A percentile compares a stretch with the other conserved stretches of the same genome.
Conservation (phyloP, 2,797 vertebrate species). For the Chelon labrosus region DNA sequence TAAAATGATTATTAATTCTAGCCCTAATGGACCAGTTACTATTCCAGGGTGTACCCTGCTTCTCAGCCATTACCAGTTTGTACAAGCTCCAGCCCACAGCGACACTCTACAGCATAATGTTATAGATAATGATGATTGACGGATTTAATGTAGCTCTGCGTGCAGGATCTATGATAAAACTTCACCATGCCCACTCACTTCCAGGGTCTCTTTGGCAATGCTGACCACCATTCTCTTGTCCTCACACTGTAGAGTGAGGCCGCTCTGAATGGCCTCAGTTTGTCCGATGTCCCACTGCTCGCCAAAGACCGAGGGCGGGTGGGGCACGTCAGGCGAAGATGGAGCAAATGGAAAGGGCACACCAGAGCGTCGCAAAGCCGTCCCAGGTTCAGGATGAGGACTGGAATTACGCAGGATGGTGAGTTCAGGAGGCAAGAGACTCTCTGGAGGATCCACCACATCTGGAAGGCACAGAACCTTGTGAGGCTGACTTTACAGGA, state of each 20-base stretch:
- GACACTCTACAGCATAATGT: too few relatives aligned
- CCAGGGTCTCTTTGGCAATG: constrained; percentile 91
- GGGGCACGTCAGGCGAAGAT: constrained; percentile 53
- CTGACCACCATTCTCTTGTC: constrained; percentile 90
- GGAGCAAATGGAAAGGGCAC: constrained; percentile 81
- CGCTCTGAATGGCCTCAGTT: constrained; percentile 81
- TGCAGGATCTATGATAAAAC: constrained; percentile 1
- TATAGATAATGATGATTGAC: too few relatives aligned
- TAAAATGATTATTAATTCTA: neutral
- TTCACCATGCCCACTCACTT: constrained; percentile 81
- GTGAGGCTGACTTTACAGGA: constrained; percentile 40
- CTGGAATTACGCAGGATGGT: constrained; percentile 82
- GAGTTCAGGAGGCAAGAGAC: constrained; percentile 86
- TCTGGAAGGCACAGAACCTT: constrained; percentile 70
- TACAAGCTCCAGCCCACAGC: too few relatives aligned
- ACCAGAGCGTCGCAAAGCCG: constrained; percentile 61
- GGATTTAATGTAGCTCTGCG: neutral
- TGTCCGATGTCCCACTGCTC: constrained; percentile 70
- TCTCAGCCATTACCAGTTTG: too few relatives aligned
- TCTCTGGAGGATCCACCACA: constrained; percentile 67
- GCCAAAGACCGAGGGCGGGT: constrained; percentile 33
- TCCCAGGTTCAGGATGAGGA: constrained; percentile 67
- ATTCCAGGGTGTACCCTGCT: too few relatives aligned
- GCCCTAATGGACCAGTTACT: too few relatives aligned
- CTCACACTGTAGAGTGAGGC: constrained; percentile 89